These are phyloP conservation scores for Erebia palarica DNA, from an alignment of 2,888 invertebrate species.

Conservation along the genomic window DNA sequence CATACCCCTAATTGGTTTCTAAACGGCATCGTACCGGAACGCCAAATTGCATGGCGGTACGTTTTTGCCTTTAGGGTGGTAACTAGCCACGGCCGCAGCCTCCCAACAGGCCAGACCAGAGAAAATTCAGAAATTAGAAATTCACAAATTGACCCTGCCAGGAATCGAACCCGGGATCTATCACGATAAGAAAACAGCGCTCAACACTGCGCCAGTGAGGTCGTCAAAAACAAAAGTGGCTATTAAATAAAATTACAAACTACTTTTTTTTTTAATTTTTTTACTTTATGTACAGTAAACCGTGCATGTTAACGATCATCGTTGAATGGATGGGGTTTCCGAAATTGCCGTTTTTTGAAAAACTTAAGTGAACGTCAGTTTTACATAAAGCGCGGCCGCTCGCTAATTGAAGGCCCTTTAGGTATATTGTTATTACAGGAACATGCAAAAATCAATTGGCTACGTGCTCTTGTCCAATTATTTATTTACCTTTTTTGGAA, in stretches of 20 bases:
- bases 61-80: too few relatives aligned
- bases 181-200: too few relatives aligned
- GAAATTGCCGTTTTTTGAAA: conserved; percentile 2
- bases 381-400: conserved; percentile 7
- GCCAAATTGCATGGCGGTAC: too few relatives aligned
- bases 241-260: background rate
- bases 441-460: conserved; percentile 12
- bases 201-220: background rate
- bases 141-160: too few relatives aligned
- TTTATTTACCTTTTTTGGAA: conserved; percentile 4
- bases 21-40: too few relatives aligned
- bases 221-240: background rate
- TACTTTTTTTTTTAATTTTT: too few relatives aligned
- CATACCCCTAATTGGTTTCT: too few relatives aligned
- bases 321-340: background rate
- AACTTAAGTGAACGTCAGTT: conserved; percentile 8
- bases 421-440: background rate
- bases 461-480: conserved; percentile 3
- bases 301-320: background rate
- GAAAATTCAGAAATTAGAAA: too few relatives aligned
- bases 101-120: too few relatives aligned
- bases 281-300: background rate
- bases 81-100: too few relatives aligned
- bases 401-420: conserved; percentile 3
- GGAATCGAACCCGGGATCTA: too few relatives aligned